phyloP scores from a whole-genome alignment of 2,888 invertebrate genomes.

The Coecobrya sp. region DNA sequence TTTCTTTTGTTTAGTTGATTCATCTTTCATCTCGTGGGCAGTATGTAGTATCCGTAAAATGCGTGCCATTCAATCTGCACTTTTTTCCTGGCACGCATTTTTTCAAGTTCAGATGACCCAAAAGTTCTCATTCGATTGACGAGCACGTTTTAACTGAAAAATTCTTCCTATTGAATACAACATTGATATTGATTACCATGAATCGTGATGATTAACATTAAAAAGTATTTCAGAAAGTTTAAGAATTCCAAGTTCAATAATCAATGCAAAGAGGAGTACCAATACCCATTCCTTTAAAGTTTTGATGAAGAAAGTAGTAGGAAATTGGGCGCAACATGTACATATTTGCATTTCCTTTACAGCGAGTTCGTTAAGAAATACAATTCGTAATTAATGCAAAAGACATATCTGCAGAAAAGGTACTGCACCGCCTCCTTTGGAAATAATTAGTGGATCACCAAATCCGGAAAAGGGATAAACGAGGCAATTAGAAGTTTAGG shows the following conservation, averaged over 20 bases:
- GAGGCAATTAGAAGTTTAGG: background rate
- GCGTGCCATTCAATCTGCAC: no score
- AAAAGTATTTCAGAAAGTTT: background rate
- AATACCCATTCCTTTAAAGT: no score
- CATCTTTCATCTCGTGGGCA: no score
- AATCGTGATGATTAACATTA: conserved; percentile 12
- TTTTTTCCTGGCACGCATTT: no score
- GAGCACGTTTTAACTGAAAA: conserved; percentile 52
- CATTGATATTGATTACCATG: background rate
- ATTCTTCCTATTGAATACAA: background rate
- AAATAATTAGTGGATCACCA: conserved; percentile 8
- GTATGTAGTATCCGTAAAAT: no score
- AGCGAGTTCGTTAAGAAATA: background rate
- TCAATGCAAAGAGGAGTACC: no score
- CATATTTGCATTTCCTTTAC: background rate
- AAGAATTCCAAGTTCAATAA: background rate
- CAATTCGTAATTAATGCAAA: background rate
- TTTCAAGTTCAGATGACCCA: no score
- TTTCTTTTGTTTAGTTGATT: background rate
- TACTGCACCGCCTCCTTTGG: background rate
- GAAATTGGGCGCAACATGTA: background rate
- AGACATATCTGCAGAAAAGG: background rate
- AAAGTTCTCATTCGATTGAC: conserved; percentile 31
- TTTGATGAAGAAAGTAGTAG: background rate
- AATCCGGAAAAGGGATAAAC: background rate